phyloP scores from a whole-genome alignment of 1,140 invertebrate species.

The Ostrea denselamellosa region DNA sequence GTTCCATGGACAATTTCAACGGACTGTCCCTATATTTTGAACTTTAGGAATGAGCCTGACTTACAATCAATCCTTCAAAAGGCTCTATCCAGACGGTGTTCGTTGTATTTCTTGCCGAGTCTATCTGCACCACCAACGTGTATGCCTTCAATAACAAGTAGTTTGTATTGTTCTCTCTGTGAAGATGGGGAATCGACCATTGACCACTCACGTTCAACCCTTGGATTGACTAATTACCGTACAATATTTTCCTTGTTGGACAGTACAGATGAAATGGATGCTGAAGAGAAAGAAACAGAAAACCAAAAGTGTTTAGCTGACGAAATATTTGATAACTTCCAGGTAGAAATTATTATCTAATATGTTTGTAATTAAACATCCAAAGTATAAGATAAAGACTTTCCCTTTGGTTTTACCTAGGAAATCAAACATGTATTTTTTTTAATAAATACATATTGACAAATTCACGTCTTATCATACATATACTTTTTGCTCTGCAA shows the following conservation, averaged over 20 bases:
- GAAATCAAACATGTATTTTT: neutral
- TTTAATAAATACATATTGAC: neutral
- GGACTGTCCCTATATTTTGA: neutral
- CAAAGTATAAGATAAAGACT: neutral
- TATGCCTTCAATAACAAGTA: neutral
- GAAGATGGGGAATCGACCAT: neutral
- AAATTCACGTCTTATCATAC: neutral
- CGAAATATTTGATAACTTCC: neutral
- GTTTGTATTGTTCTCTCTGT: neutral
- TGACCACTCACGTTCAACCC: no score
- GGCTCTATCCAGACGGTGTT: neutral
- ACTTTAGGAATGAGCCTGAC: neutral
- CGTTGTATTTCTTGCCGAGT: neutral
- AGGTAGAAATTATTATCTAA: neutral
- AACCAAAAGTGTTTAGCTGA: neutral
- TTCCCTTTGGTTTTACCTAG: neutral
- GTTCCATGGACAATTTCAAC: neutral
- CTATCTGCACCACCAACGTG: neutral
- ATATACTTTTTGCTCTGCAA: neutral
- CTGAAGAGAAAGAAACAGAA: neutral
- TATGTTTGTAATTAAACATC: neutral
- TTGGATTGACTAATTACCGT: neutral
- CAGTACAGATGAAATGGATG: neutral
- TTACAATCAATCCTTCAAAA: neutral
- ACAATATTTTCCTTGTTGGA: conserved; percentile 5